phyloP scores from a whole-genome alignment of 2,888 invertebrate species.

The Heliconius sara region DNA sequence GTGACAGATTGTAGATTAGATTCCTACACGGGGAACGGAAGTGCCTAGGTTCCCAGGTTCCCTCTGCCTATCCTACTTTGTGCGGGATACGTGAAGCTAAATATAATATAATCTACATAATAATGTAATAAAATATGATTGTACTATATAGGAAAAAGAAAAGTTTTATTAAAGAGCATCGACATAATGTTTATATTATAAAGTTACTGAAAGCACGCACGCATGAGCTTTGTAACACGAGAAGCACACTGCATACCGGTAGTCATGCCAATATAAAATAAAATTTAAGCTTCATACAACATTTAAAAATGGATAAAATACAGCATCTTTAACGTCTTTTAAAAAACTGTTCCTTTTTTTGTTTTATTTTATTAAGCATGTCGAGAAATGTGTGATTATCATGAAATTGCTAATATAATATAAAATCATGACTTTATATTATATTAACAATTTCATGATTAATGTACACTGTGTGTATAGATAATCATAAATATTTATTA shows the following conservation, averaged over 20 bases:
- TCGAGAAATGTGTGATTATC: too few relatives aligned
- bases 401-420: too few relatives aligned
- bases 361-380: too few relatives aligned
- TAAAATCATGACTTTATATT: too few relatives aligned
- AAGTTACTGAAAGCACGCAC: conserved; percentile 44
- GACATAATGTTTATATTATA: conserved; percentile 31
- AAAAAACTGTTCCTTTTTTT: too few relatives aligned
- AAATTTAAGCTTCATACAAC: conserved; percentile 19
- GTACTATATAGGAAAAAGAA: not conserved
- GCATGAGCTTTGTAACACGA: conserved; percentile 45
- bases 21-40: too few relatives aligned
- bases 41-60: too few relatives aligned
- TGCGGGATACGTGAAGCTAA: not conserved
- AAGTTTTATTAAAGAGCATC: conserved; percentile 18
- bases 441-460: too few relatives aligned
- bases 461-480: too few relatives aligned
- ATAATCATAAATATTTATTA: too few relatives aligned
- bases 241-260: conserved; percentile 37
- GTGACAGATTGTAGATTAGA: too few relatives aligned
- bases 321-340: not conserved
- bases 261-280: conserved; percentile 17
- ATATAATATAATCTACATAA: not conserved
- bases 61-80: too few relatives aligned
- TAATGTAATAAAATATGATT: conserved; percentile 1
- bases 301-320: conserved; percentile 16